Evolutionary conservation across 2,797 vertebrate species (phyloP).

Genomic region (Ceryle rudis): DNA sequence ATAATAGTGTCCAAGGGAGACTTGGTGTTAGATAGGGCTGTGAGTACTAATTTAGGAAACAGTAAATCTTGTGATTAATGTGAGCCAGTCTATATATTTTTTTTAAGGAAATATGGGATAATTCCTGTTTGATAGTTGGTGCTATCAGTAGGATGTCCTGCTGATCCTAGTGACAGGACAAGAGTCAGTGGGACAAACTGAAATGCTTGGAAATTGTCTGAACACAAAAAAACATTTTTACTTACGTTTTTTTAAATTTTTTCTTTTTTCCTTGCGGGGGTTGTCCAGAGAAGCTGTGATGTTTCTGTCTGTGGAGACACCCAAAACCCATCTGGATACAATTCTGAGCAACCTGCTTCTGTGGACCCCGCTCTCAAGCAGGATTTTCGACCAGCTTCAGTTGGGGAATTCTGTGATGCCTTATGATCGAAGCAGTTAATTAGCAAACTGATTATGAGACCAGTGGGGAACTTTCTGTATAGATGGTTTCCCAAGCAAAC

Average conservation of each 20-base stretch:
- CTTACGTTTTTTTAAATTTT: too few relatives aligned
- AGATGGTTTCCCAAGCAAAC: background rate
- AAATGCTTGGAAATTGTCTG: background rate
- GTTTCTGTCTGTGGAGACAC: background rate
- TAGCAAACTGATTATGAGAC: background rate
- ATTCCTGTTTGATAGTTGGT: background rate
- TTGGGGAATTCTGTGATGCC: background rate
- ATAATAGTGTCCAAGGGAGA: background rate
- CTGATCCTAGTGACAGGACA: background rate
- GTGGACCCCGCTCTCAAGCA: accelerated
- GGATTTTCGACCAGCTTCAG: background rate
- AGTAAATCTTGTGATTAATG: background rate
- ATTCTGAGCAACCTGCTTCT: background rate
- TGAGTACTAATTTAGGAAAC: background rate
- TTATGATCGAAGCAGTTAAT: background rate
- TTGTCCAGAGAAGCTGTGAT: background rate
- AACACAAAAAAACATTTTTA: background rate
- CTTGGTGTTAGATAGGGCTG: background rate
- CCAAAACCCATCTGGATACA: background rate
- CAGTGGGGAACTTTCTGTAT: background rate
- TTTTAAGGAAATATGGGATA: background rate
- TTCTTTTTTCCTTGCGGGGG: background rate
- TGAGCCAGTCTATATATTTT: background rate
- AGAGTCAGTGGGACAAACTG: background rate
- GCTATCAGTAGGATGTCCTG: conserved; percentile 14